Conservation (phyloP, 1,140 invertebrate genomes). For the Drosophila lini region DNA sequence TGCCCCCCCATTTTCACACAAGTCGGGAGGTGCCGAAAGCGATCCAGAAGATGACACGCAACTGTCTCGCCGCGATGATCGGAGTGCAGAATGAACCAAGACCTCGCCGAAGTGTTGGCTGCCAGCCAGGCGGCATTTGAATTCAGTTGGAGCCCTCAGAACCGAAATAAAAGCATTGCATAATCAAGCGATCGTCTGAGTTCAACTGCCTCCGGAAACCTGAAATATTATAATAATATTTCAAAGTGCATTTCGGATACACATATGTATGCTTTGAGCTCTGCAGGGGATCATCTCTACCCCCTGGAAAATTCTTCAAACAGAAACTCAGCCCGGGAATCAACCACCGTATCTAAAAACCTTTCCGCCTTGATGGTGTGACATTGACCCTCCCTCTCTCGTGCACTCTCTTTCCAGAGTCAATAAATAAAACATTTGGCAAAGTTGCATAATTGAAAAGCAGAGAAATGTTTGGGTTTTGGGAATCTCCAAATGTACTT, state of each 20-base stretch:
- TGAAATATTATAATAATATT: conserved; percentile 26
- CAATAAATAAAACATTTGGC: conserved; percentile 81
- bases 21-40: conserved; percentile 67
- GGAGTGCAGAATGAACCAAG: conserved; percentile 34
- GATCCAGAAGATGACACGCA: conserved; percentile 62
- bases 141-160: conserved; percentile 50
- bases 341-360: conserved; percentile 74
- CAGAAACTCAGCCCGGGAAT: conserved; percentile 27
- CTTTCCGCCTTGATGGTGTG: conserved; percentile 55
- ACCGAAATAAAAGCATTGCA: conserved; percentile 38
- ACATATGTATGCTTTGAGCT: conserved; percentile 7
- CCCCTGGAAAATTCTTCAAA: conserved; percentile 41
- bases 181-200: conserved; percentile 61
- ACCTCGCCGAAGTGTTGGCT: conserved; percentile 17
- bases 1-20: neutral
- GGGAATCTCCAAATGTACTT: conserved; percentile 60
- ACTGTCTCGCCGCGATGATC: conserved; percentile 35
- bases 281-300: conserved; percentile 13
- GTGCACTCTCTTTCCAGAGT: conserved; percentile 44
- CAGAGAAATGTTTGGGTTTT: conserved; percentile 32
- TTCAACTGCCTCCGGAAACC: conserved; percentile 38
- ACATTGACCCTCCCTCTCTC: conserved; percentile 4
- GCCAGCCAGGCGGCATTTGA: conserved; percentile 49
- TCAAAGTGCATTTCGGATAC: conserved; percentile 70
- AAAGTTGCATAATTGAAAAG: conserved; percentile 79